Conservation (phyloP, 2,797 vertebrate species). For the Coccyzus lansbergi region DNA sequence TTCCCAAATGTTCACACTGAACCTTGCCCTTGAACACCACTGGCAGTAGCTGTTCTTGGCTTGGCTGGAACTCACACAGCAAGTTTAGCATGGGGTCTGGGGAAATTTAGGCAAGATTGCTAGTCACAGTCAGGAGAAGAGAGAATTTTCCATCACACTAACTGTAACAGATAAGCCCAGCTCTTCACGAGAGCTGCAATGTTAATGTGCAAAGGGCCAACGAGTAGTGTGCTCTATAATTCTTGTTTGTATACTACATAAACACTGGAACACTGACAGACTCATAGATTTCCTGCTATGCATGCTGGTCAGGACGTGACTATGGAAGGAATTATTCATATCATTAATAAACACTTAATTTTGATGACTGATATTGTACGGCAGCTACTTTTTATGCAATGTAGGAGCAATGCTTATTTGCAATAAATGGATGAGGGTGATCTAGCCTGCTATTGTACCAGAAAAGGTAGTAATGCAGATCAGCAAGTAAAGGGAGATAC, state of each 20-base stretch:
- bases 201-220: background rate
- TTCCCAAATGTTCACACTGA: background rate
- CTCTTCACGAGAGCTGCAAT: background rate
- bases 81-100: background rate
- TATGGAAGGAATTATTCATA: accelerated
- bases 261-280: background rate
- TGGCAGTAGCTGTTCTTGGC: background rate
- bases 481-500: background rate
- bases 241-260: background rate
- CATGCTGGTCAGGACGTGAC: background rate
- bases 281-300: accelerated
- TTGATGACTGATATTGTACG: background rate
- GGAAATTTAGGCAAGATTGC: background rate
- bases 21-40: background rate
- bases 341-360: background rate
- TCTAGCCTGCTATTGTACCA: background rate
- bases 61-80: background rate
- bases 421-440: background rate
- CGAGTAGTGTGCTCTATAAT: accelerated
- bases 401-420: background rate
- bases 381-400: background rate
- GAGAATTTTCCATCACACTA: background rate
- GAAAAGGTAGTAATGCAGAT: background rate
- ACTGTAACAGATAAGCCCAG: background rate
- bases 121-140: background rate